Base-by-base conservation (phyloP, 1,140 invertebrate genomes). In the Parasteatoda tepidariorum region DNA sequence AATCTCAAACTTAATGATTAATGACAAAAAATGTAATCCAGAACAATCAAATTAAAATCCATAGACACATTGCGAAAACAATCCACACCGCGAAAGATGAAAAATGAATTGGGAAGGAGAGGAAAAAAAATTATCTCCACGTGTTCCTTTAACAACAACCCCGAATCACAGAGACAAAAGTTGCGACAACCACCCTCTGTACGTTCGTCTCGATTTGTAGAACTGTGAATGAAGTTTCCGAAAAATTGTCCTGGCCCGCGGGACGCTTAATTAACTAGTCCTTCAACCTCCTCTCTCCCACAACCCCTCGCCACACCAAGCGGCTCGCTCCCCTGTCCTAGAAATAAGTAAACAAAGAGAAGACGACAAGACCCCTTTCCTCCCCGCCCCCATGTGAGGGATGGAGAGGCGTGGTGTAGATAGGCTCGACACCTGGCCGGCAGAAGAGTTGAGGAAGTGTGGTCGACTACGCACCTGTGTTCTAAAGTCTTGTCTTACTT, bases 281-380 rank as follows among this genome's bases (percentile, higher is more conserved):
- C 38, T 48, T 48, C 38, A 48, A 48, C 38, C 38, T 48, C 38
- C 4, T 18, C 38, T 4, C 38, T 34, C 41, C 61, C 38, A n/a
- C 48, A 41, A 28, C 70, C 70, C 7, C 28, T 22, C 26, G 15
- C n/a, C 38, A 31, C 41, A 15, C 15, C 26, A 11, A 61, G 9
- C n/a, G 57, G 24, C 31, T 26, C 61, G 11, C 61, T 68, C 24
- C 73, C 22, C 41, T 55, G 61, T 31, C 57, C 33, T 26, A 33
- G 24, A 34, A 75, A 75, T 75, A 62, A 75, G 74, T 78, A 78
- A 78, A 78, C 74, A 78, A 78, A 78, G 61, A 38, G 31, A 61
- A 74, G 71, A 74, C 7, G 48, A 28, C 5, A 34, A 59, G 22
- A n/a, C 24, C 54, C 62, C n/a, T 22, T 13, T 15, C 64, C 64